Base-by-base conservation (phyloP, 2,888 invertebrate genomes). In the Erynnis tages region DNA sequence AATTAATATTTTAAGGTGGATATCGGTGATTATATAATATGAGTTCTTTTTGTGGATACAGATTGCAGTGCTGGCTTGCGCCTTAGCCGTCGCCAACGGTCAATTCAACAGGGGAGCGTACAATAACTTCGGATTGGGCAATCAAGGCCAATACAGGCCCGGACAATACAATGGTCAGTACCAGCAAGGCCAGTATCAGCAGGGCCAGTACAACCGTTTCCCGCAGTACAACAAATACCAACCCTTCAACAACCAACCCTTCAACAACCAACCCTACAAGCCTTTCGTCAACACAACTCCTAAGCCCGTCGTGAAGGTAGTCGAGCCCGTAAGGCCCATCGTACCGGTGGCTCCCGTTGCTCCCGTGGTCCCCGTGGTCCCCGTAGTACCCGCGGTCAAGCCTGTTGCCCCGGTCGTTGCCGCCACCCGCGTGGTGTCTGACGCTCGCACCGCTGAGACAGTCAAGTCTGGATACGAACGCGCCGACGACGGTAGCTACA, bases 401-500 rank as follows among this genome's bases (percentile, higher is more conserved):
- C 54, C 60, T 27, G 53, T 52, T 38, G 47, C 43, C 35, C 63
- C 52, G 37, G 58, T 56, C n/a, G 54, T 53, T 13, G 54, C 50
- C n/a, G n/a, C n/a, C n/a, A n/a, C n/a, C n/a, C n/a, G n/a, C n/a
- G n/a, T n/a, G n/a, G n/a, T n/a, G n/a, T n/a, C n/a, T 40, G 63
- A 71, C 14, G 74, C 73, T 14, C 71, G 69, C 57, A 56, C 69
- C 37, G 71, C 71, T 6, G 62, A 66, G 48, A 82, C 77, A 34
- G 53, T 88, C 13, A 77, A 69, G 53, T 79, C 73, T 64, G 76
- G 75, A 45, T 80, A 81, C 55, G 86, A 88, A 35, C 74, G 85
- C 53, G 79, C 76, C 58, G 76, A 79, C 25, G 90, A 91, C 58
- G 91, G 91, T 52, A 71, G 73, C 56, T 91, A 85, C 76, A 80